A percentile compares a stretch with the other conserved stretches of the same genome.
These are phyloP conservation scores for Hypomecis punctinalis DNA, from an alignment of 2,888 invertebrate genomes.

Conservation along the genomic window DNA sequence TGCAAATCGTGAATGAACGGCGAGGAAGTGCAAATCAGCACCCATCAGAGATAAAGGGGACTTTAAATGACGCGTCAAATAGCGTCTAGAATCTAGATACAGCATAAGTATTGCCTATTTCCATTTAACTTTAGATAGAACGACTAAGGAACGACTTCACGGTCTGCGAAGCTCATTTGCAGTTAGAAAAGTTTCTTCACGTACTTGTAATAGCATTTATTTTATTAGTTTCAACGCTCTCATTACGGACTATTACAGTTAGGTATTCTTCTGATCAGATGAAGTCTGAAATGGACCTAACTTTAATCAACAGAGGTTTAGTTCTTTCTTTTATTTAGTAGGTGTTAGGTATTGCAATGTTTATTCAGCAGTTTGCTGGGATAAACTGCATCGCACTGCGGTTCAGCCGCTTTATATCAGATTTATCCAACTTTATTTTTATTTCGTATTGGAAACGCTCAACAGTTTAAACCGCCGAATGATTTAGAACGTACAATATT, in stretches of 20 bases:
- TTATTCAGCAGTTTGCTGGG: constrained; percentile 59
- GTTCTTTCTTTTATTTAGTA: constrained; percentile 49
- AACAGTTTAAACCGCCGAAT: constrained; percentile 15
- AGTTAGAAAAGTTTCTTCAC: constrained; percentile 44
- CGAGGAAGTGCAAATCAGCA: constrained; percentile 29
- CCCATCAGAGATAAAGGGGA: constrained; percentile 17
- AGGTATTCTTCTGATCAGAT: constrained; percentile 30
- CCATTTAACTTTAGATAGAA: constrained; percentile 40
- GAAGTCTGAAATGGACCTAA: constrained; percentile 39
- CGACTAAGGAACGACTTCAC: constrained; percentile 42
- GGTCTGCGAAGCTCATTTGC: constrained; percentile 46
- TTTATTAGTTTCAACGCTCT: constrained; percentile 42
- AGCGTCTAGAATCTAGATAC: constrained; percentile 35
- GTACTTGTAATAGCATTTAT: constrained; percentile 40
- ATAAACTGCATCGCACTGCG: constrained; percentile 56
- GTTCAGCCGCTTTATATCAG: constrained; percentile 40
- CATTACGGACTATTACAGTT: constrained; percentile 42
- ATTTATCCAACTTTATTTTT: constrained; percentile 20
- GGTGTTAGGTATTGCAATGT: constrained; percentile 51
- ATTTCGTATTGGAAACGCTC: constrained; percentile 21
- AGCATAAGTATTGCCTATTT: constrained; percentile 31
- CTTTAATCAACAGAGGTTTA: constrained; percentile 44
- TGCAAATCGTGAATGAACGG: constrained; percentile 17
- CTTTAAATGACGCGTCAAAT: constrained; percentile 35
- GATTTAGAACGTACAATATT: constrained; percentile 16